phyloP scores from a whole-genome alignment of 2,888 invertebrate genomes.

The Apoda limacodes region DNA sequence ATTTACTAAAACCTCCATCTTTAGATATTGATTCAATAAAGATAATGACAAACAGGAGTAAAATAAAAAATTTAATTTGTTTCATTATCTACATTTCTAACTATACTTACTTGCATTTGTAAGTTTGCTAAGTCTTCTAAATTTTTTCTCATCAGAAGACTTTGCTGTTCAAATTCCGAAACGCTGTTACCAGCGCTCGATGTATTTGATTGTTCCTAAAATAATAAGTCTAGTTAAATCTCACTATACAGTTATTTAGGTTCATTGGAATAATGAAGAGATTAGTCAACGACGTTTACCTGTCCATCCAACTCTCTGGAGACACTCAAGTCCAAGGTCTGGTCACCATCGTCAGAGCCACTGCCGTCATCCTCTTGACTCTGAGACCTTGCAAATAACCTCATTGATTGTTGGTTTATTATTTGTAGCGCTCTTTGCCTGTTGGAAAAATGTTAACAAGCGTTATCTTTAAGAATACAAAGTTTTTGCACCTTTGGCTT shows the following conservation, averaged over 20 bases:
- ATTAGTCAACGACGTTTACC: too few relatives aligned
- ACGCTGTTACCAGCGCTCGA: conserved; percentile 65
- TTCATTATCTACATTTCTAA: neutral
- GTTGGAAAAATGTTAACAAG: conserved; percentile 21
- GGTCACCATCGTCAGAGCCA: conserved; percentile 63
- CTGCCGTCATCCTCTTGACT: conserved; percentile 59
- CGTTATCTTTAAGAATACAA: neutral
- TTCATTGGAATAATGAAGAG: neutral
- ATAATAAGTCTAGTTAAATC: conserved; percentile 3
- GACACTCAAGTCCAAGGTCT: conserved; percentile 60
- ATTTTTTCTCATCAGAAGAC: conserved; percentile 60
- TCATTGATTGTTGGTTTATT: conserved; percentile 59
- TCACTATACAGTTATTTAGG: conserved; percentile 2
- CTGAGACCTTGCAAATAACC: conserved; percentile 49
- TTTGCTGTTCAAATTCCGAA: conserved; percentile 62
- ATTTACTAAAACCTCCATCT: too few relatives aligned
- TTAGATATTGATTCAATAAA: neutral
- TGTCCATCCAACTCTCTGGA: conserved; percentile 64
- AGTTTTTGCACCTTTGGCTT: too few relatives aligned
- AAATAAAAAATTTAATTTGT: too few relatives aligned
- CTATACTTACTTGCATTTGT: conserved; percentile 53
- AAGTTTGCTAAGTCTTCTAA: conserved; percentile 62
- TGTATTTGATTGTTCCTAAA: conserved; percentile 59
- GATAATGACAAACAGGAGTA: conserved; percentile 1
- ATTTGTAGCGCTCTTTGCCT: conserved; percentile 63